Evolutionary conservation across 2,888 invertebrate genomes (phyloP), one percentile per base, ranked within the genome.

Genomic region (Cephus runcator): DNA sequence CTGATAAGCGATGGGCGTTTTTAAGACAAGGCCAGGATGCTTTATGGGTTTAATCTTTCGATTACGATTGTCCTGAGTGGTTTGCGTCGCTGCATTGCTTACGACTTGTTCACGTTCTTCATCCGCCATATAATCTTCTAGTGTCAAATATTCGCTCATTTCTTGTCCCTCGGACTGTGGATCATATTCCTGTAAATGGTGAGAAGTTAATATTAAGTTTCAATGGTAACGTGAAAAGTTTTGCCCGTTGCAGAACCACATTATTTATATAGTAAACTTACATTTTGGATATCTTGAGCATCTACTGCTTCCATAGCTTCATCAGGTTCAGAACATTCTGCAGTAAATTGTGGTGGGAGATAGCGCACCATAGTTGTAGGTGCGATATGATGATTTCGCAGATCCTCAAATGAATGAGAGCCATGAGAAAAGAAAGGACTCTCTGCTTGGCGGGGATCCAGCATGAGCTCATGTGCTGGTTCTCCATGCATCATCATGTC

Each of bases 1-100:
- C 89, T 95, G 95, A 92, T 96, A 96, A 75, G 96, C 96, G 83
- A 96, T 96, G 79, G 96, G 96, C 82, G 95, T 95, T 91, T 96
- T 95, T 83, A 96, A 92, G 86, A 95, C 95, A 81, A 96, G 92
- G 77, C 95, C 95, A 77, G 96, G 96, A 91, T 95, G 94, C 90
- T 94, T 95, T 74, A 96, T 94, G 69, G 95, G 95, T 89, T 95
- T 95, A 84, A 95, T 95, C 92, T 96, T 95, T 78, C 93, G 91
- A 80, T 93, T 93, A 3, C 93, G 91, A 86, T 92, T 92, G 79
- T 93, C 93, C 82, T 93, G 90, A 74, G 93, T 93, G 40, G 94
- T 93, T 88, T 94, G 93, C 1, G 93, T 93, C 11, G 93, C 92
- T 33, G 93, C 93, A 79, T 93, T 93, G 80, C 92, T 93, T 88